Conservation (phyloP, 2,888 invertebrate species). For the Drosophila percnosoma region DNA sequence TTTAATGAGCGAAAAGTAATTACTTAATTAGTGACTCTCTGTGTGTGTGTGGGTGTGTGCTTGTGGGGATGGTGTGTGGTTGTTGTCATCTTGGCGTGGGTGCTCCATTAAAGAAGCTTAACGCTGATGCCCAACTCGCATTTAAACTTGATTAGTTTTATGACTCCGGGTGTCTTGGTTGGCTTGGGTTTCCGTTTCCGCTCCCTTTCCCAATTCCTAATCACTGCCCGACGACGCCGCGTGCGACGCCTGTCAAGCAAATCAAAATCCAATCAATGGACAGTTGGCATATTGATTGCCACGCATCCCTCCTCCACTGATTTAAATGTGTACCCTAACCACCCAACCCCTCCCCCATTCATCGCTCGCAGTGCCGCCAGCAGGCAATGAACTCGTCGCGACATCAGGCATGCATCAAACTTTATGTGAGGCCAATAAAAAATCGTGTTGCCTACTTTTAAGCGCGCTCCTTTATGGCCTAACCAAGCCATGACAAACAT, state of each 20-base stretch:
- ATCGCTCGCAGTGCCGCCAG: background rate
- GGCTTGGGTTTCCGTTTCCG: background rate
- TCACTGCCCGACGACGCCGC: conserved; percentile 34
- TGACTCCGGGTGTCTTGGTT: conserved; percentile 29
- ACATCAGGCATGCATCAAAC: conserved; percentile 27
- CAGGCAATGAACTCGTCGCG: conserved; percentile 13
- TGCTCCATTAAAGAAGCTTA: conserved; percentile 71
- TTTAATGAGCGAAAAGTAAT: conserved; percentile 80
- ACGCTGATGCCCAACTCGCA: conserved; percentile 64
- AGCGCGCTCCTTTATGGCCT: conserved; percentile 50
- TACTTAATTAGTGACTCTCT: conserved; percentile 74
- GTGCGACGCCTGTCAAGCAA: conserved; percentile 53
- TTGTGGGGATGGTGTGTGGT: conserved; percentile 25
- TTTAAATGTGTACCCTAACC: background rate
- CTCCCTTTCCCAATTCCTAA: conserved; percentile 27
- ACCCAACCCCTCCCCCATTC: too few relatives aligned
- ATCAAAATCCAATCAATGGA: conserved; percentile 77
- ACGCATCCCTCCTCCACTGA: background rate
- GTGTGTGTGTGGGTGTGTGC: conserved; percentile 16
- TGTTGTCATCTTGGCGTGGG: conserved; percentile 6
- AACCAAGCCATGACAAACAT: conserved; percentile 28
- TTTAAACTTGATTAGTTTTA: conserved; percentile 79
- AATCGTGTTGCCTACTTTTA: conserved; percentile 68
- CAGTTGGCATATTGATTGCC: conserved; percentile 72
- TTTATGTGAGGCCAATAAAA: conserved; percentile 50